These are phyloP conservation scores for Nasonia giraulti DNA, from an alignment of 1,140 invertebrate genomes.

Conservation along the genomic window DNA sequence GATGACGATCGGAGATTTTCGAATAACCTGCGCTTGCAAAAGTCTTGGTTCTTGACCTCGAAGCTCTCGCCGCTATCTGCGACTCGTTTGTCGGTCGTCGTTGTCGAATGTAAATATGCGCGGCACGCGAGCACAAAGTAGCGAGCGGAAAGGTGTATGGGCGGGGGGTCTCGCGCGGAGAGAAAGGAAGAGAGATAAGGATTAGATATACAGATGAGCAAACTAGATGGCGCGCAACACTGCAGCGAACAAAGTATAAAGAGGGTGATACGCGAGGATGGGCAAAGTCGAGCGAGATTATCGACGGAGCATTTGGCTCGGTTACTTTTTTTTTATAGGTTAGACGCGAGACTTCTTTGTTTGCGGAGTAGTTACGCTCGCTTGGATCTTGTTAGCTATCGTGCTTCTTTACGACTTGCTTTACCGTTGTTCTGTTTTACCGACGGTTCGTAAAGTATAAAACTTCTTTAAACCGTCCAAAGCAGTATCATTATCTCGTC, in stretches of 20 bases:
- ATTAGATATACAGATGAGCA: slow-evolving; percentile 27
- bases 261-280: neutral
- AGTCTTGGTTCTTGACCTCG: slow-evolving; percentile 29
- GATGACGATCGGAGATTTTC: neutral
- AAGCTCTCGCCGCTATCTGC: neutral
- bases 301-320: neutral
- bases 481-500: too few relatives aligned
- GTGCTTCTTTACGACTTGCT: too few relatives aligned
- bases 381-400: neutral
- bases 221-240: neutral
- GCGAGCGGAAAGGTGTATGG: neutral
- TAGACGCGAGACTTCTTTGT: too few relatives aligned
- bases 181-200: slow-evolving; percentile 19
- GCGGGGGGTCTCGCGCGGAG: neutral
- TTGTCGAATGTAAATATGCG: slow-evolving; percentile 32
- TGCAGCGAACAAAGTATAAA: neutral
- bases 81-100: neutral
- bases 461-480: too few relatives aligned
- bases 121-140: neutral
- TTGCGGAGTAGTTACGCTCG: neutral
- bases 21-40: neutral
- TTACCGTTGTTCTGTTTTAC: too few relatives aligned
- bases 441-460: too few relatives aligned
- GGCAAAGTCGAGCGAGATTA: neutral
- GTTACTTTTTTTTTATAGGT: neutral